Evolutionary conservation across 1,140 invertebrate species (phyloP), one percentile per base, ranked within the genome.

Genomic region (Drosophila tristis): DNA sequence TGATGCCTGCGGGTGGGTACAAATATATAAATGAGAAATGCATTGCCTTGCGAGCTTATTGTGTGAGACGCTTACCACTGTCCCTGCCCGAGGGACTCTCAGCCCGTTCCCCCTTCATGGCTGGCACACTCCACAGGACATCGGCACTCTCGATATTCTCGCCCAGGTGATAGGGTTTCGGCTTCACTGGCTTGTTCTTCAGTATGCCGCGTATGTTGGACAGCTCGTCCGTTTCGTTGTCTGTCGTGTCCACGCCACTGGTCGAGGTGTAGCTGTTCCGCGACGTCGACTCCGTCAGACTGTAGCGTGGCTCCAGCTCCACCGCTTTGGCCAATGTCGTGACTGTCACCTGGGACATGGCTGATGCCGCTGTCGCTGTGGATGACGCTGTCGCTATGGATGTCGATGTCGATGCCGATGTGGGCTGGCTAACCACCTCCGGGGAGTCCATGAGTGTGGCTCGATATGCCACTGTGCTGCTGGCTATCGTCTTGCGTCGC

Each of bases 161-260:
- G 44, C 95, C 95, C 65, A 95, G 92, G 81, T 95, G 93, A 92
- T 95, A 95, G 55, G 95, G 94, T 80, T 94, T 95, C 73, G 95
- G 95, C 87, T 95, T 95, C 8, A 94, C 92, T 39, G 94, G 94
- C 92, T 95, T 95, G 78, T 95, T 95, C 92, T 95, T 96, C 54
- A 96, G 90, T 92, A 96, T 96, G 71, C 95, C 94, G 74, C 94
- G 94, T 77, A 95, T 94, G 85, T 93, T 93, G 90, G 93, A 92
- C 91, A 94, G 93, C 79, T 94, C 92, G 61, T 92, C 92, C 8
- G 74, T 91, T 35, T 91, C 87, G 43, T 85, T 90, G 47, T 93
- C 92, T 31, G 91, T 92, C 16, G 91, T 90, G 5, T 93, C 93
- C 48, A 93, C 91, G 5, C 93, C 92, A 55, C 80, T 92, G 51